Evolutionary conservation across 2,888 invertebrate genomes (phyloP).

Genomic region (Criorhina ranunculi): DNA sequence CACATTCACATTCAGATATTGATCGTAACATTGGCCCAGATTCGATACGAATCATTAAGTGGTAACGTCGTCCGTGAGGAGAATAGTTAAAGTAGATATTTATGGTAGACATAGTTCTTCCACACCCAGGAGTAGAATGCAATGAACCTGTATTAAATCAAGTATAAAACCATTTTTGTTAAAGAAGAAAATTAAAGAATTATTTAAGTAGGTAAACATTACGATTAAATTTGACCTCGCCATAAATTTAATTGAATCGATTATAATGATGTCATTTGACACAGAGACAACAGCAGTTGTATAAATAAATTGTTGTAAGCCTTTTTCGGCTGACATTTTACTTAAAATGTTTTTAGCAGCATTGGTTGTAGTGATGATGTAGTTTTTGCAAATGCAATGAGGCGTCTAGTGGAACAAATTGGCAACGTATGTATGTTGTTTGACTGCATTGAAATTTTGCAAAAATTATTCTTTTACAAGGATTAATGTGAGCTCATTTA

Average conservation of each 20-base stretch:
- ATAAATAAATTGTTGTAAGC: not conserved
- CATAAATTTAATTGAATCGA: not conserved
- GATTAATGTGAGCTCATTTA: no score
- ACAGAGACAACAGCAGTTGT: not conserved
- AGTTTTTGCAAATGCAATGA: no score
- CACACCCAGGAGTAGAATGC: not conserved
- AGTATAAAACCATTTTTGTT: not conserved
- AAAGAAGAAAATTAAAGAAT: not conserved
- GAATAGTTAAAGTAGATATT: conserved; percentile 2
- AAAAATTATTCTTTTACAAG: no score
- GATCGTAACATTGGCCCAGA: conserved; percentile 15
- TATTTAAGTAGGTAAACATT: not conserved
- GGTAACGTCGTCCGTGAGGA: conserved; percentile 34
- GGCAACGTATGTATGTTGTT: no score
- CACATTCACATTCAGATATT: not conserved
- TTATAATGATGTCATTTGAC: not conserved
- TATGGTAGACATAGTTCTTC: not conserved
- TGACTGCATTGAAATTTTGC: no score
- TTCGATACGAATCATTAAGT: conserved; percentile 40
- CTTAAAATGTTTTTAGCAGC: not conserved
- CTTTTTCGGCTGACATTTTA: not conserved
- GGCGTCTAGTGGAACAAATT: not conserved
- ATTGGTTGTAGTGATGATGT: not conserved
- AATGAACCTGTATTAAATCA: not conserved
- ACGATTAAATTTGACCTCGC: not conserved